A percentile compares a stretch with the other conserved stretches of the same genome.
phyloP scores from a whole-genome alignment of 1,140 invertebrate genomes.

The Philopotamus ludificatus region DNA sequence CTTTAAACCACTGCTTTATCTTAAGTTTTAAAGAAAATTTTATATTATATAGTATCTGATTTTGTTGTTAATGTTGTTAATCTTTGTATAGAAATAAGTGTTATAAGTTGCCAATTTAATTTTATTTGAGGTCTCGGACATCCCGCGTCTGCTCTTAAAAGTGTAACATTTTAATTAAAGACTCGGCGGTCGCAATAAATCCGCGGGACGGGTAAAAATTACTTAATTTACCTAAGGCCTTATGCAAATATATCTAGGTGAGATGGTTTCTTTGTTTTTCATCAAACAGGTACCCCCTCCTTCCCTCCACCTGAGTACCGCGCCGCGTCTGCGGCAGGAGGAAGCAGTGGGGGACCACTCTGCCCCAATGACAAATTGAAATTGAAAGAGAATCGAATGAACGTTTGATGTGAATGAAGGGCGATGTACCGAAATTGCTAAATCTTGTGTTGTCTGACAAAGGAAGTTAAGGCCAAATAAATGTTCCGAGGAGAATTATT shows the following conservation, averaged over 20 bases:
- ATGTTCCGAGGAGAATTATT: too few species aligned
- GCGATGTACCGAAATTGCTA: too few species aligned
- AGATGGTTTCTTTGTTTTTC: conserved; percentile 27
- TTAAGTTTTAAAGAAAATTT: too few species aligned
- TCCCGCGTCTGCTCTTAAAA: conserved; percentile 23
- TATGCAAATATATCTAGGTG: conserved; percentile 16
- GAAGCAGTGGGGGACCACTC: neutral
- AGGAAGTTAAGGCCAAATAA: too few species aligned
- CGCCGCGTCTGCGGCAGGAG: neutral
- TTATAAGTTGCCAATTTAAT: too few species aligned
- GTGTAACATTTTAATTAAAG: conserved; percentile 36
- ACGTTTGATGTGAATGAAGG: neutral
- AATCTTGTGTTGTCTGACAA: too few species aligned
- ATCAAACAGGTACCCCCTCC: neutral
- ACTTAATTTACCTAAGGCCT: conserved; percentile 33
- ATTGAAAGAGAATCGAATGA: conserved; percentile 17
- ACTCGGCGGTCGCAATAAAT: conserved; percentile 33
- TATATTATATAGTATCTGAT: too few species aligned
- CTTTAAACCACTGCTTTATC: too few species aligned
- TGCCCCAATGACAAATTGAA: conserved; percentile 15
- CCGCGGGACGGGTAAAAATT: conserved; percentile 33
- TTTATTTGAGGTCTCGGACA: conserved; percentile 6
- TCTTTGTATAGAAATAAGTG: too few species aligned
- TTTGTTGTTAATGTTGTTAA: too few species aligned
- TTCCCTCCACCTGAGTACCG: neutral